phyloP scores from a whole-genome alignment of 1,140 invertebrate genomes.

The Habropoda laboriosa region DNA sequence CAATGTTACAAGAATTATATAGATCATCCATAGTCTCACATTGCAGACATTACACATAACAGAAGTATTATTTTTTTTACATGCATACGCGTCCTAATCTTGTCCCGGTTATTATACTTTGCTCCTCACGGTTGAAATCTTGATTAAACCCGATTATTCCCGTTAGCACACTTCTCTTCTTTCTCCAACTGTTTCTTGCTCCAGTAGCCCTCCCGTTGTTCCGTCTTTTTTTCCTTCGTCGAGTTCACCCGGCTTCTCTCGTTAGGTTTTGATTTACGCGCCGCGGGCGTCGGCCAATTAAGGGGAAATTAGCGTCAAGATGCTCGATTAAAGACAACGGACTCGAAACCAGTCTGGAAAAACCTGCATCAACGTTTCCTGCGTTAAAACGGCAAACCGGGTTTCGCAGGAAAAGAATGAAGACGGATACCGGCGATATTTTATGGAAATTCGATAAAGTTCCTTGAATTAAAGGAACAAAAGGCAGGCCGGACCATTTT shows the following conservation, averaged over 20 bases:
- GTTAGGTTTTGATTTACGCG: constrained; percentile 14
- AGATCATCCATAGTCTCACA: no score
- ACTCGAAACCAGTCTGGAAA: not conserved
- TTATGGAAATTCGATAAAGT: constrained; percentile 51
- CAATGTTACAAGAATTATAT: no score
- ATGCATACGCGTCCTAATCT: no score
- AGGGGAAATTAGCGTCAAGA: constrained; percentile 28
- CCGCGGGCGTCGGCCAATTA: constrained; percentile 6
- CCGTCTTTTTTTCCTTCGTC: not conserved
- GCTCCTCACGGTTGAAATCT: no score
- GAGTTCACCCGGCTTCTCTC: not conserved
- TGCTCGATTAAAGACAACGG: constrained; percentile 28
- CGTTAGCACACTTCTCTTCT: not conserved
- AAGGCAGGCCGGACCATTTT: not conserved
- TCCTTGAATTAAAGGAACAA: constrained; percentile 35
- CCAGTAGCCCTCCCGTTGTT: not conserved
- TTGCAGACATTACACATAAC: no score
- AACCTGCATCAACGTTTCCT: not conserved
- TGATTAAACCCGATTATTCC: not conserved
- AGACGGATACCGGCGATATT: constrained; percentile 39
- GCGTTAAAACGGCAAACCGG: not conserved
- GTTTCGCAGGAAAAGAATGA: constrained; percentile 18
- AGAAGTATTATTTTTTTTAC: no score
- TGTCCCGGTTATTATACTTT: no score
- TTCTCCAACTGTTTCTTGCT: not conserved